phyloP scores from a whole-genome alignment of 2,888 invertebrate genomes.

The Scaeva pyrastri region DNA sequence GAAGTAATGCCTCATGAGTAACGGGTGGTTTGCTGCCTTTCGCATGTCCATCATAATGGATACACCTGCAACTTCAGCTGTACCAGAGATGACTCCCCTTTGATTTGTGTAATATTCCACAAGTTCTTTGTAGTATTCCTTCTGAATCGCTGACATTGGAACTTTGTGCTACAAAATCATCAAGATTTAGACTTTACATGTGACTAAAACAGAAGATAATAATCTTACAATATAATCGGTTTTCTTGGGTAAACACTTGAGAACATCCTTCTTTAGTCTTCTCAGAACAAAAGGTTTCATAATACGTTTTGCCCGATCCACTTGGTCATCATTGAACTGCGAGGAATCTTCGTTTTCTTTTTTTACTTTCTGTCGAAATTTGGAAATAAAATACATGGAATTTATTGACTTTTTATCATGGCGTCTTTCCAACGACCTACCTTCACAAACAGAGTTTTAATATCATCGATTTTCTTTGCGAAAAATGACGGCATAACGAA shows the following conservation, averaged over 20 bases:
- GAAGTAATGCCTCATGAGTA: constrained; percentile 91
- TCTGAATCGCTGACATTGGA: constrained; percentile 89
- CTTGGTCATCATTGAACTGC: constrained; percentile 94
- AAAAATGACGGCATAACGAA: constrained; percentile 99
- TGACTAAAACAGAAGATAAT: neutral
- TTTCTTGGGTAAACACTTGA: constrained; percentile 94
- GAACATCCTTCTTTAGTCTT: constrained; percentile 93
- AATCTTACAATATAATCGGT: constrained; percentile 87
- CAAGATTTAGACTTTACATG: neutral
- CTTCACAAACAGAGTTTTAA: constrained; percentile 94
- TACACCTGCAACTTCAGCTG: constrained; percentile 87
- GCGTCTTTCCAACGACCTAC: constrained; percentile 83
- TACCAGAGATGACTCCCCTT: constrained; percentile 86
- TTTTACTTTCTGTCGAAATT: constrained; percentile 83
- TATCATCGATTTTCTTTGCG: constrained; percentile 92
- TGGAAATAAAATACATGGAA: neutral
- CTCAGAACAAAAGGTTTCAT: constrained; percentile 98
- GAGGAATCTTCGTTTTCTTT: constrained; percentile 87
- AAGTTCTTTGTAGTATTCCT: constrained; percentile 90
- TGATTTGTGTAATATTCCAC: constrained; percentile 88
- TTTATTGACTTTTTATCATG: neutral
- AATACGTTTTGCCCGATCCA: constrained; percentile 96
- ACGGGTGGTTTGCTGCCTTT: constrained; percentile 96
- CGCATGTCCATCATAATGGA: constrained; percentile 97
- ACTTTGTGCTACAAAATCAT: constrained; percentile 83